Evolutionary conservation across 2,888 invertebrate genomes (phyloP).

Genomic region (Chaetogeoica ovagalla): DNA sequence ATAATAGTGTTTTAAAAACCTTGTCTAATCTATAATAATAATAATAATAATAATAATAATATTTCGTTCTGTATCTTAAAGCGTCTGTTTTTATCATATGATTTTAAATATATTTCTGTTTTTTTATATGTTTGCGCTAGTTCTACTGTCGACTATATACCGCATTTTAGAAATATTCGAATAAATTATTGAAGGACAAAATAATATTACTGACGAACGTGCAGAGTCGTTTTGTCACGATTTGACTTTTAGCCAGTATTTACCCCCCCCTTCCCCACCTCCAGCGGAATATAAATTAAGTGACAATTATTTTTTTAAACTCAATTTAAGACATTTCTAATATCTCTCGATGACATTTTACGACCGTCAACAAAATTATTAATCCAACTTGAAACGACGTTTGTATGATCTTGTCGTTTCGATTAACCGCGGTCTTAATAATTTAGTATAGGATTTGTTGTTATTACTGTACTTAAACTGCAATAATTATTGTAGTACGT

Average conservation of each 20-base stretch:
- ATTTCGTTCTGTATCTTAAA: neutral
- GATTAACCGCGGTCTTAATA: neutral
- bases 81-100: neutral
- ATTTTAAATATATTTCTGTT: too few species aligned
- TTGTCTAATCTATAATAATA: neutral
- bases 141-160: too few species aligned
- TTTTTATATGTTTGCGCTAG: too few species aligned
- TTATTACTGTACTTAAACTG: too few species aligned
- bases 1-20: neutral
- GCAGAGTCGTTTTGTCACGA: neutral
- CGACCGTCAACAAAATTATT: neutral
- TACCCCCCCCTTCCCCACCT: neutral
- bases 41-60: too few species aligned
- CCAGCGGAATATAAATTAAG: constrained; percentile 17
- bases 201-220: too few species aligned
- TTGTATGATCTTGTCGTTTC: constrained; percentile 2
- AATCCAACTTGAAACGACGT: constrained; percentile 6
- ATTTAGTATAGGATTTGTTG: neutral
- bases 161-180: constrained; percentile 8
- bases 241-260: constrained; percentile 36
- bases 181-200: constrained; percentile 18
- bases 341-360: neutral
- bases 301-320: constrained; percentile 35
- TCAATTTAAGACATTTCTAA: constrained; percentile 12
- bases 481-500: too few species aligned